Evolutionary conservation across 2,113 vertebrate species (phyloP).

Genomic region (Nipponia nippon): DNA sequence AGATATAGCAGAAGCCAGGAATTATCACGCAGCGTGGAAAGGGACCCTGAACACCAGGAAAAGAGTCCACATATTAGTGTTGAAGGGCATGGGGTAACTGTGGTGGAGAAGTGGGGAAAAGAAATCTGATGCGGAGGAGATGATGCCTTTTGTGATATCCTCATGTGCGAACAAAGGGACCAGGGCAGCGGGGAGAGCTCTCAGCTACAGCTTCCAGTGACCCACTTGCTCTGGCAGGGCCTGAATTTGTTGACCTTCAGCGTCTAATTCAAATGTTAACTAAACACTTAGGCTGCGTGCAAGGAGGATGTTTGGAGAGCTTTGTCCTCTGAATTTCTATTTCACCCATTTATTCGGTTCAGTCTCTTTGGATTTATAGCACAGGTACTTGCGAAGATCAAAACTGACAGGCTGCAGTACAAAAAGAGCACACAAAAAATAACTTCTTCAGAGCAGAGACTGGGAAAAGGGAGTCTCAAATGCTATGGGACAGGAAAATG

Average conservation of each 20-base stretch:
- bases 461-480: neutral
- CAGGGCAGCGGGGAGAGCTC: neutral
- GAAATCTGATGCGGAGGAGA: neutral
- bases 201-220: neutral
- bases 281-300: neutral
- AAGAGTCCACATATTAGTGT: neutral
- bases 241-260: neutral
- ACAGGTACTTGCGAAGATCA: accelerated
- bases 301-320: neutral
- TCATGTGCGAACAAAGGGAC: neutral
- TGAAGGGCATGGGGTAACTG: neutral
- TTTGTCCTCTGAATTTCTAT: neutral
- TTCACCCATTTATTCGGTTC: accelerated
- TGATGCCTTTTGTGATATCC: neutral
- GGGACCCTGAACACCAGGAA: neutral
- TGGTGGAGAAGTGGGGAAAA: neutral
- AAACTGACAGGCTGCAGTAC: neutral
- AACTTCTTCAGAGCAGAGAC: neutral
- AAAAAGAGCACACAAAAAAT: neutral
- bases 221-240: neutral
- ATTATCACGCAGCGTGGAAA: neutral
- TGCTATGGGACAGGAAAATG: neutral
- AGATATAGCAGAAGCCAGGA: neutral
- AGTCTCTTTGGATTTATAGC: neutral
- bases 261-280: neutral